Evolutionary conservation across 2,797 vertebrate species (phyloP).

Genomic region (Pachyuromys duprasi): DNA sequence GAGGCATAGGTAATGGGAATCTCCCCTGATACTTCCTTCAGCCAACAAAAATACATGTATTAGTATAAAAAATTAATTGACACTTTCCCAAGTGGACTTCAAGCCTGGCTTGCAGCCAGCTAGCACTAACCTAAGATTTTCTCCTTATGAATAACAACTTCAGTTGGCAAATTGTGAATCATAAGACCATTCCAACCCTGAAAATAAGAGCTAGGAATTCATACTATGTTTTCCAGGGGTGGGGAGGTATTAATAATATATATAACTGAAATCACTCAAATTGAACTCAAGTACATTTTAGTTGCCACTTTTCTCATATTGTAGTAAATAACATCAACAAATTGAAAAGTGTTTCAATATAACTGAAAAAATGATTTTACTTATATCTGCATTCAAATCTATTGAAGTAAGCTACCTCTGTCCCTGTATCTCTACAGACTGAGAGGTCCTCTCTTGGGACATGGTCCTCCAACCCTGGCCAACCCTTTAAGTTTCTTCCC

Average conservation of each 20-base stretch:
- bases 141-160: constrained; percentile 47
- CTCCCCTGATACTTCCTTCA: constrained; percentile 23
- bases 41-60: not conserved
- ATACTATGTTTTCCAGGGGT: not conserved
- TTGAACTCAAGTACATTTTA: not conserved
- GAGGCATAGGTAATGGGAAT: constrained; percentile 8
- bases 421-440: not conserved
- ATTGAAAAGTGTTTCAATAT: not conserved
- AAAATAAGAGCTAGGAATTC: constrained; percentile 17
- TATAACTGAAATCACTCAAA: not conserved
- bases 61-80: constrained; percentile 14
- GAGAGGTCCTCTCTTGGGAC: not conserved
- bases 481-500: no score
- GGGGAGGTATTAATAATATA: not conserved
- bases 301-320: constrained; percentile 16
- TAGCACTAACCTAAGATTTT: constrained; percentile 56
- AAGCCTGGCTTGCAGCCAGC: constrained; percentile 15
- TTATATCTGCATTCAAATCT: not conserved
- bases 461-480: accelerated
- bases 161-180: constrained; percentile 25
- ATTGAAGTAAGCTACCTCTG: not conserved
- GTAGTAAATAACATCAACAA: constrained; percentile 6
- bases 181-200: not conserved
- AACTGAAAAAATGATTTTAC: not conserved
- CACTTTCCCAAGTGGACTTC: constrained; percentile 51